phyloP scores from a whole-genome alignment of 1,140 invertebrate species.

The Heterodera schachtii region DNA sequence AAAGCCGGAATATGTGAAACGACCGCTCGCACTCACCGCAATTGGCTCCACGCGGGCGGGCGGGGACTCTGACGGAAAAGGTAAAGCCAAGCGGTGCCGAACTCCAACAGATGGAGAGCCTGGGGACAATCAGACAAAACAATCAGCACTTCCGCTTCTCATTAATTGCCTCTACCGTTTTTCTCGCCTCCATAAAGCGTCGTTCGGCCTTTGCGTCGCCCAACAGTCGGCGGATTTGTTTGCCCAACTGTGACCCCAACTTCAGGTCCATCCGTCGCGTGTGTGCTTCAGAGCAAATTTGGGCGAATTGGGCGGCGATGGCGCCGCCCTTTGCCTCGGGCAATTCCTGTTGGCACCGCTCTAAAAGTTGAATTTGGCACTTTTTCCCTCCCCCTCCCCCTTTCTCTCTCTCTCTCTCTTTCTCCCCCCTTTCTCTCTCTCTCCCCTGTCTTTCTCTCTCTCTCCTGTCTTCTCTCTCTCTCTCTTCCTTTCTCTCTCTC shows the following conservation, averaged over 20 bases:
- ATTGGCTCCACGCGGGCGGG: slow-evolving; percentile 19
- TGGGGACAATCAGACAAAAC: not conserved
- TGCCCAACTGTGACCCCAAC: slow-evolving; percentile 19
- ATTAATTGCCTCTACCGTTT: slow-evolving; percentile 6
- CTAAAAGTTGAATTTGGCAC: not conserved
- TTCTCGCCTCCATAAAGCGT: slow-evolving; percentile 18
- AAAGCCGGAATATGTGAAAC: too few relatives aligned
- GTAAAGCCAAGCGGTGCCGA: slow-evolving; percentile 21
- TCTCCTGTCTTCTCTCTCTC: too few relatives aligned
- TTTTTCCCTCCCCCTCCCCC: not conserved
- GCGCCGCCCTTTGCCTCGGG: slow-evolving; percentile 5
- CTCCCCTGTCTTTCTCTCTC: too few relatives aligned
- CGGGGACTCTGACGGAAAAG: slow-evolving; percentile 21
- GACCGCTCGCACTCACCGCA: not conserved
- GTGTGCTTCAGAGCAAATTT: slow-evolving; percentile 14
- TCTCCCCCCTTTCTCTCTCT: too few relatives aligned
- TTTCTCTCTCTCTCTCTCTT: too few relatives aligned
- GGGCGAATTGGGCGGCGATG: slow-evolving; percentile 17
- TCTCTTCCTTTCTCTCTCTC: too few relatives aligned
- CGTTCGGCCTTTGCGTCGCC: slow-evolving; percentile 3
- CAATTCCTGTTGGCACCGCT: slow-evolving; percentile 1
- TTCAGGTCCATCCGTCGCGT: slow-evolving; percentile 21
- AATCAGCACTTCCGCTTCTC: not conserved
- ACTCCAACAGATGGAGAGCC: slow-evolving; percentile 26
- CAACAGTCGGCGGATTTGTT: slow-evolving; percentile 9